Evolutionary conservation across 2,888 invertebrate genomes (phyloP), one percentile per base, ranked within the genome.

Genomic region (Dryomyza anilis): DNA sequence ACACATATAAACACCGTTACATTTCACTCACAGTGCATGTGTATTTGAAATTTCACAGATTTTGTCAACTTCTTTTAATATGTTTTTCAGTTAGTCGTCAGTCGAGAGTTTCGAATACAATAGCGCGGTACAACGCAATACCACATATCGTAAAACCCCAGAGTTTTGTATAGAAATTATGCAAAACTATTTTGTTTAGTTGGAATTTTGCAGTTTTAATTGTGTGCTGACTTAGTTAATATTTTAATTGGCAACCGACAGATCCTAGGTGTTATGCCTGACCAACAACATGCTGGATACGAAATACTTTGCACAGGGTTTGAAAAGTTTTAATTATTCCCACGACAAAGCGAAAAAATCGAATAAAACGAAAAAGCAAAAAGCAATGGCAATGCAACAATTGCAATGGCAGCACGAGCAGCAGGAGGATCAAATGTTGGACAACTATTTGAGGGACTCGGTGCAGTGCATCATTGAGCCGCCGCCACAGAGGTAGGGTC

Each of bases 401-500:
- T 33, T 36, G n/a, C 36, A 36, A 33, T 36, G 21, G 36, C 36
- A 55, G 16, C 10, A 36, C 36, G 21, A 50, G 27, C 27, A 25
- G 0, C 55, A 43, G 10, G 63, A 48, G 25, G 69, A 68, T 23
- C 68, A n/a, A n/a, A n/a, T 73, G 14, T 72, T 74, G 25, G 73
- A 73, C 39, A 73, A 74, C 56, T 78, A 76, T 67, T 71, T 79
- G 36, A 69, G 74, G 29, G 80, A 79, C 70, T 79, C 77, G 70
- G 76, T 79, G 57, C 79, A 79, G 55, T 79, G 79, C 67, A 74
- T 71, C 48, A 57, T 79, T 68, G 73, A 74, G 60, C 79, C 79
- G 23, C 65, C 72, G 21, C 73, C 73, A 46, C 76, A 78, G 78
- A 79, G 75, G 25, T 45, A n/a, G 8, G 45, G 25, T 10, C 4